Percentiles rank a stretch among this genome's conserved stretches.
phyloP scores from a whole-genome alignment of 2,888 invertebrate genomes.

The Cheilosia soror region DNA sequence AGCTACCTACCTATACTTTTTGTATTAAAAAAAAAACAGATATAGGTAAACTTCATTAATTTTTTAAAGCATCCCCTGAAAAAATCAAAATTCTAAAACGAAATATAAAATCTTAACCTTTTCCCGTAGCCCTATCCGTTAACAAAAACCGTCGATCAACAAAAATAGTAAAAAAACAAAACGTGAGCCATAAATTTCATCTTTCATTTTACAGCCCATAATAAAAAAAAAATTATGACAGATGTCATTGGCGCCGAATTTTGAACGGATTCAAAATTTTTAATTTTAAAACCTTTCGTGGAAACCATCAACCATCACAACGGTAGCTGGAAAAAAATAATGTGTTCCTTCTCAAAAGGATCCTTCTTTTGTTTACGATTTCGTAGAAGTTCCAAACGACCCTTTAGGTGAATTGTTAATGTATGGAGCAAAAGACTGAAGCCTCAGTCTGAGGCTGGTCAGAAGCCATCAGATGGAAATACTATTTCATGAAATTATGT shows the following conservation, averaged over 20 bases:
- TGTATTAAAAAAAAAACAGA: too few relatives aligned
- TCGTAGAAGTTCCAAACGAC: conserved; percentile 41
- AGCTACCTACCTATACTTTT: too few relatives aligned
- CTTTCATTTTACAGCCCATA: background rate
- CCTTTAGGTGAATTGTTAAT: conserved; percentile 50
- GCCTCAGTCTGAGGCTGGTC: conserved; percentile 20
- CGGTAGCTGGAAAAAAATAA: conserved; percentile 36
- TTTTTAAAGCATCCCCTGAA: too few relatives aligned
- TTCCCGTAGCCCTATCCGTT: background rate
- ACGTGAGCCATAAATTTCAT: conserved; percentile 9
- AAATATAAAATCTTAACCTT: background rate
- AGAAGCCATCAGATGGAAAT: conserved; percentile 44
- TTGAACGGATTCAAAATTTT: background rate
- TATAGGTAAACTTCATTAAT: too few relatives aligned
- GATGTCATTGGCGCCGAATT: conserved; percentile 20
- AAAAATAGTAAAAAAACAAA: background rate
- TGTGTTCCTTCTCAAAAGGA: background rate
- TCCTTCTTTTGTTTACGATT: conserved; percentile 44
- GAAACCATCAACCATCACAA: conserved; percentile 18
- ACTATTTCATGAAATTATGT: conserved; percentile 67
- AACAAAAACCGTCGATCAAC: background rate
- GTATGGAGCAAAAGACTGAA: conserved; percentile 9
- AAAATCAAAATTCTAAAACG: too few relatives aligned
- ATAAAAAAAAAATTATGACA: conserved; percentile 33
- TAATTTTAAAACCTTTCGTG: conserved; percentile 34